Evolutionary conservation across 2,888 invertebrate species (phyloP), one percentile per base, ranked within the genome.

Genomic region (Leptarthrus brevirostris): DNA sequence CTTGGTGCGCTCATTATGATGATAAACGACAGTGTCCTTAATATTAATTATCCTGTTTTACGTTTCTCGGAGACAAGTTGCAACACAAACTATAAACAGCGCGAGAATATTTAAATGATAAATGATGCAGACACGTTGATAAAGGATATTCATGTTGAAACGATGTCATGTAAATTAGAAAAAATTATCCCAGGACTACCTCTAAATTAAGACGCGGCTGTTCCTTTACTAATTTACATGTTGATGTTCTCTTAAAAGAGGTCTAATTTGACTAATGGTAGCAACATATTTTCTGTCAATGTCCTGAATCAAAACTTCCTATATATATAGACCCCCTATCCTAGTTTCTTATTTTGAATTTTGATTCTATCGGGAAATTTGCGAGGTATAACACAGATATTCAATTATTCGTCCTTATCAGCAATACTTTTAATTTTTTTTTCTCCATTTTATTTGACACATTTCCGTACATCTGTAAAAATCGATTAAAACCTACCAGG

Each of bases 41-140:
- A 69, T 69, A 69, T 69, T 69, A 69, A 69, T 69, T 69, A 69
- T 69, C 69, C 69, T 69, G 69, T 69, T 69, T 69, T 52, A 52
- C 52, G 52, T 20, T 18, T 12, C 69, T 49, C 18, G 30, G 52
- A 24, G 26, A 69, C 69, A 69, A 69, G 69, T 69, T 69, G 69
- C 69, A 52, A 52, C 69, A 30, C 49, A 69, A 69, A 52, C 69
- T 69, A 69, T 18, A 54, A 69, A 16, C 18, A 40, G 12, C 52
- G 18, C 34, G 30, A 34, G 6, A 18, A 69, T 49, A 69, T 69
- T 24, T 52, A 30, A n/a, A 14, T 69, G 69, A 69, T 69, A 69
- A 69, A 69, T 69, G 69, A 69, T 52, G 69, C 69, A 69, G 52
- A 52, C 69, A 69, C 16, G 34, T 69, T 52, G 52, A 49, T 44